Evolutionary conservation across 2,113 vertebrate genomes (phyloP).

Genomic region (Heteronetta atricapilla): DNA sequence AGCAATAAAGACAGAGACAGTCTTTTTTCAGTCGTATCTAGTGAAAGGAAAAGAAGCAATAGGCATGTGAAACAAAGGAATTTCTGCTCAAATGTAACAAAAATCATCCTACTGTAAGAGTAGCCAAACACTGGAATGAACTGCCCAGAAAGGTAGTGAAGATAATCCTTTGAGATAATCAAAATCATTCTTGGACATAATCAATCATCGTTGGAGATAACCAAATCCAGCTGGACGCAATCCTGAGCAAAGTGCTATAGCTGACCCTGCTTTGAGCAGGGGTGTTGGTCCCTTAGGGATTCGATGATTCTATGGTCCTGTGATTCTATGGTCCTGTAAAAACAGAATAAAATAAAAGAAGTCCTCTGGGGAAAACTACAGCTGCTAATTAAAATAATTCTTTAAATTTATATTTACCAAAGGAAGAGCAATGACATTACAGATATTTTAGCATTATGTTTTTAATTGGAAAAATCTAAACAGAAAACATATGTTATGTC

Average conservation of each 20-base stretch:
- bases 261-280: background rate
- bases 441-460: background rate
- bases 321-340: background rate
- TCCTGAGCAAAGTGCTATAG: background rate
- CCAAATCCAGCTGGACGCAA: background rate
- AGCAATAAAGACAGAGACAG: background rate
- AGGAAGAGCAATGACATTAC: background rate
- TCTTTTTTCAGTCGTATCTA: background rate
- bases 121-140: background rate
- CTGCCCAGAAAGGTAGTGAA: background rate
- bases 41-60: background rate
- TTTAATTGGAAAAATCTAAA: background rate
- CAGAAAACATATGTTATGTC: background rate
- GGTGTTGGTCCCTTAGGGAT: background rate
- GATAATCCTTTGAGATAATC: background rate
- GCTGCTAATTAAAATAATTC: background rate
- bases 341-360: background rate
- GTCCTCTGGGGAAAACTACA: background rate
- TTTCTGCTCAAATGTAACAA: background rate
- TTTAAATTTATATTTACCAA: background rate
- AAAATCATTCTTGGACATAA: background rate
- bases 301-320: fast-evolving
- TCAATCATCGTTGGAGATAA: background rate
- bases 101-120: background rate
- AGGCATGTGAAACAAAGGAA: background rate